Evolutionary conservation across 2,888 invertebrate species (phyloP).

Genomic region (Parascotia fuliginaria): DNA sequence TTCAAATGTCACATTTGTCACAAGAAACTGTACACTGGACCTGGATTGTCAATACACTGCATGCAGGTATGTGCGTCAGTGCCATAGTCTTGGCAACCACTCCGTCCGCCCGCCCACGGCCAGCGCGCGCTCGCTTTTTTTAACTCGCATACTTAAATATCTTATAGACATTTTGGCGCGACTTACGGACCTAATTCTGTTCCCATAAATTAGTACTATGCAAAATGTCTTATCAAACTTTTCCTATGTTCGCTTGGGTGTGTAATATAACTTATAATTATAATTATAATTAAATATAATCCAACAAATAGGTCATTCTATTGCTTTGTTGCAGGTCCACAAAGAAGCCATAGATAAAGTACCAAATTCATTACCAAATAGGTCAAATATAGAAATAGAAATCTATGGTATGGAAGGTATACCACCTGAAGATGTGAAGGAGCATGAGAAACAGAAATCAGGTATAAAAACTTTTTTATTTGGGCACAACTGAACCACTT

Average conservation of each 20-base stretch:
- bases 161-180: slow-evolving; percentile 76
- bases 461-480: slow-evolving; percentile 74
- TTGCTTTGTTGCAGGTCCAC: slow-evolving; percentile 91
- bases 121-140: slow-evolving; percentile 71
- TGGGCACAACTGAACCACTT: slow-evolving; percentile 60
- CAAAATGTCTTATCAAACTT: slow-evolving; percentile 60
- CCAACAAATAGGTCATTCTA: slow-evolving; percentile 5
- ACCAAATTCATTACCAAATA: slow-evolving; percentile 98
- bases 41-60: slow-evolving; percentile 99
- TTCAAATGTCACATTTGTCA: slow-evolving; percentile 99
- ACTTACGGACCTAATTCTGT: slow-evolving; percentile 58
- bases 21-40: slow-evolving; percentile 99
- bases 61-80: slow-evolving; percentile 93
- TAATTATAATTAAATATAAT: neutral
- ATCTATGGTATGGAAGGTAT: slow-evolving; percentile 99
- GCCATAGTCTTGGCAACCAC: slow-evolving; percentile 64
- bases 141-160: slow-evolving; percentile 65
- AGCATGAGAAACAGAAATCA: slow-evolving; percentile 96
- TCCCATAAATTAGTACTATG: slow-evolving; percentile 58
- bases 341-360: slow-evolving; percentile 99
- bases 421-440: slow-evolving; percentile 96
- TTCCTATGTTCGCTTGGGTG: slow-evolving; percentile 51
- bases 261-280: slow-evolving; percentile 19
- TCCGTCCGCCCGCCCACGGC: slow-evolving; percentile 71
- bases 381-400: slow-evolving; percentile 99